Evolutionary conservation across 2,797 vertebrate species (phyloP).

Genomic region (Muscicapa comitata): DNA sequence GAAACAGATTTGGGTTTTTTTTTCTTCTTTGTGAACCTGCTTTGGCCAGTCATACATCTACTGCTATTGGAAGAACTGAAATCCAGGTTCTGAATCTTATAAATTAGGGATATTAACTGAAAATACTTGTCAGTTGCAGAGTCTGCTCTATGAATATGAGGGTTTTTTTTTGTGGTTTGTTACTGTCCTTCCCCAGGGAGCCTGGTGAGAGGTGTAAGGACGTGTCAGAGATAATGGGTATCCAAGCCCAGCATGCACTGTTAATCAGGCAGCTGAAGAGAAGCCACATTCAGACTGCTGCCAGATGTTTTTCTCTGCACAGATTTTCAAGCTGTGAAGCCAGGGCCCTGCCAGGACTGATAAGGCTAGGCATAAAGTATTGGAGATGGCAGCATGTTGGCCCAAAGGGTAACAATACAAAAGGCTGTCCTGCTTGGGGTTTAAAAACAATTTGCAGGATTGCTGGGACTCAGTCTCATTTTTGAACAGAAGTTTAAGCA

Average conservation of each 20-base stretch:
- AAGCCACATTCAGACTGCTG: background rate
- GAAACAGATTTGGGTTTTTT: accelerated
- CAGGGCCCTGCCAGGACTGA: background rate
- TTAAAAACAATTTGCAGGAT: background rate
- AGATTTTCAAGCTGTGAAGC: slow-evolving; percentile 30
- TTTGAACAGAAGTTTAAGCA: background rate
- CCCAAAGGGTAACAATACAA: background rate
- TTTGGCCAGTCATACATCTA: background rate
- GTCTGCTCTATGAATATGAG: background rate
- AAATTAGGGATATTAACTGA: background rate
- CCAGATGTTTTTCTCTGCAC: slow-evolving; percentile 25
- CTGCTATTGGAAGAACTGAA: background rate
- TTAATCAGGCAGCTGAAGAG: slow-evolving; percentile 8
- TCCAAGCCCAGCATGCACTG: background rate
- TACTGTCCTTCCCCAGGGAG: background rate
- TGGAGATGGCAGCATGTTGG: background rate
- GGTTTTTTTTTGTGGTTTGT: background rate
- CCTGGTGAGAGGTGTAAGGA: background rate
- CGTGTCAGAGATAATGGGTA: background rate
- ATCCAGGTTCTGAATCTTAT: background rate
- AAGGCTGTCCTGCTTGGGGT: background rate
- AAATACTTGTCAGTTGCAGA: background rate
- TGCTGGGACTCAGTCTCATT: background rate
- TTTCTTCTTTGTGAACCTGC: background rate
- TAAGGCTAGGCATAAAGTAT: background rate